Percentiles rank a stretch among this genome's conserved stretches.
Evolutionary conservation across 1,140 invertebrate genomes (phyloP).

Genomic region (Acromyrmex heyeri): DNA sequence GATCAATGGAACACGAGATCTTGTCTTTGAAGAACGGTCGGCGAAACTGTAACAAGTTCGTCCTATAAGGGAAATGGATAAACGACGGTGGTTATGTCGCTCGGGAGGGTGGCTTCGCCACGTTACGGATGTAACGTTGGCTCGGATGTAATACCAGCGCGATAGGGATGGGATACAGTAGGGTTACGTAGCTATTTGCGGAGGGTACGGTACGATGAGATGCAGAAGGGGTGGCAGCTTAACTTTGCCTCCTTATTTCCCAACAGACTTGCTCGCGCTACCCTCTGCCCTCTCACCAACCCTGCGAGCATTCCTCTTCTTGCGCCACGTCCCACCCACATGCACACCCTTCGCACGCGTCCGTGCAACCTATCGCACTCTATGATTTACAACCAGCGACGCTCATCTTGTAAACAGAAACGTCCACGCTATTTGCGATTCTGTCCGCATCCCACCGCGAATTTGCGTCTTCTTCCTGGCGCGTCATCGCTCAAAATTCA

Average conservation of each 20-base stretch:
- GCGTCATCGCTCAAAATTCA: constrained; percentile 64
- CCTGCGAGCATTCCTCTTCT: constrained; percentile 78
- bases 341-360: constrained; percentile 63
- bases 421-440: constrained; percentile 60
- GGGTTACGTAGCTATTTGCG: constrained; percentile 83
- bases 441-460: constrained; percentile 35
- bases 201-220: constrained; percentile 77
- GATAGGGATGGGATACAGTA: constrained; percentile 75
- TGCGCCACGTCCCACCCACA: constrained; percentile 46
- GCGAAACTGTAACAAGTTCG: constrained; percentile 56
- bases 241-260: constrained; percentile 86
- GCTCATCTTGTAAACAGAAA: constrained; percentile 83
- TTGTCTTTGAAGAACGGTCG: constrained; percentile 54
- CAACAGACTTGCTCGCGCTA: constrained; percentile 80
- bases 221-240: constrained; percentile 72
- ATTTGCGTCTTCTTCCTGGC: constrained; percentile 32
- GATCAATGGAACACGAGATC: constrained; percentile 57
- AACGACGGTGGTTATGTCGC: constrained; percentile 66
- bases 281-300: constrained; percentile 62
- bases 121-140: constrained; percentile 63
- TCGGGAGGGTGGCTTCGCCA: constrained; percentile 61
- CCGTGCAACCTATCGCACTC: constrained; percentile 72
- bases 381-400: constrained; percentile 84
- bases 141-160: constrained; percentile 55
- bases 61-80: constrained; percentile 69